Evolutionary conservation across 2,888 invertebrate species (phyloP), one percentile per base, ranked within the genome.

Genomic region (Clitarchus hookeri): DNA sequence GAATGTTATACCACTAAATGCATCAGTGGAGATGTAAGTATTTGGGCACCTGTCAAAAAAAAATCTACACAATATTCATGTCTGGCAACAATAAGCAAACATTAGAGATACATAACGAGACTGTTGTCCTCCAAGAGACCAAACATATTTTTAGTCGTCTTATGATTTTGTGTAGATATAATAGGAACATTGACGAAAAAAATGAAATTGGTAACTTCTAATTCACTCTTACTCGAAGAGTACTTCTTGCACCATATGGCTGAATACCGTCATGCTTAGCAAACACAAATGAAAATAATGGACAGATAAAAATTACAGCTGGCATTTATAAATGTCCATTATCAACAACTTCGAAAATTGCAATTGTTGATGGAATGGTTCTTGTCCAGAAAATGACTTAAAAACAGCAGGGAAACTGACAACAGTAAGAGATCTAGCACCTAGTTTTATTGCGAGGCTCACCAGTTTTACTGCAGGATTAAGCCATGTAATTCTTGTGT

Each of bases 181-280:
- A 11, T 27, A 79, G 79, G 25, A 79, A 79, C 25, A 23, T 79
- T 8, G 79, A 16, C n/a, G n/a, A n/a, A 79, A 79, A 79, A 0
- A 79, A 79, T 12, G 25, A 12, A 79, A n/a, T 79, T 27, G 78
- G 78, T 23, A 78, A 78, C 78, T 79, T 79, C 79, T 6, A 0
- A n/a, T 79, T 79, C 79, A 79, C 79, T 26, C 27, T 78, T 12
- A 79, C 79, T 19, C 79, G 3, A 79, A 79, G 79, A 79, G 79
- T n/a, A 79, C 23, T n/a, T 16, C 23, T 79, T 79, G 79, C 79
- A n/a, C 79, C n/a, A 78, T 3, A 78, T 78, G 78, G 78, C 6
- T 78, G 6, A 23, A 78, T 79, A 23, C 23, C 23, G 79, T 0
- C 0, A 79, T n/a, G 79, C 23, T 79, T 79, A 79, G n/a, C 79